Conservation (phyloP, 2,113 vertebrate genomes). For the Corythornis vintsioides region DNA sequence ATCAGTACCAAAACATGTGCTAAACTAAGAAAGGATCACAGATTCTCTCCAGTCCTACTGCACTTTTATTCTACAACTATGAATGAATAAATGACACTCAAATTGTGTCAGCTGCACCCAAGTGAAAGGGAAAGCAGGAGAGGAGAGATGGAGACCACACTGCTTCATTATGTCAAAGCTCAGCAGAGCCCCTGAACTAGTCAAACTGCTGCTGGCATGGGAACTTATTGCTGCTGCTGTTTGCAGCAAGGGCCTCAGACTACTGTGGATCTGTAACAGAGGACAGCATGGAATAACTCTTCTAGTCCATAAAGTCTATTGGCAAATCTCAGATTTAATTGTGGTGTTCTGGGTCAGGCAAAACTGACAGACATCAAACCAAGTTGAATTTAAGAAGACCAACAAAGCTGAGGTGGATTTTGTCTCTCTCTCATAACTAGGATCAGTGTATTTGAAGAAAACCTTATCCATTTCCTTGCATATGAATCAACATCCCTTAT, state of each 20-base stretch:
- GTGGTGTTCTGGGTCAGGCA: neutral
- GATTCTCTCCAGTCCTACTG: neutral
- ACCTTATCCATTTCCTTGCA: neutral
- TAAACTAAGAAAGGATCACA: neutral
- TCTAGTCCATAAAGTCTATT: neutral
- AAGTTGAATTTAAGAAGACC: rapidly evolving
- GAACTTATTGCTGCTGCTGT: neutral
- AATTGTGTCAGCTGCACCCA: neutral
- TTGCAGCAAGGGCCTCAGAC: neutral
- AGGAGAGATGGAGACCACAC: neutral
- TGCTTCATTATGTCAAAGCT: rapidly evolving
- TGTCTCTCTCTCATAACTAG: neutral
- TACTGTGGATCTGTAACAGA: neutral
- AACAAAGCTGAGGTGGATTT: neutral
- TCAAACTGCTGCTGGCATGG: neutral
- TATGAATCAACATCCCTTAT: neutral
- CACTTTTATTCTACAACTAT: neutral
- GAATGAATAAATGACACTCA: neutral
- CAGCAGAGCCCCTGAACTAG: neutral
- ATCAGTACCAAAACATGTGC: neutral
- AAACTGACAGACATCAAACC: neutral
- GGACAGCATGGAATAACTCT: neutral
- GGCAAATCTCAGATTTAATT: neutral
- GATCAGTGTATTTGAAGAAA: neutral
- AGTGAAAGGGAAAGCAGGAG: neutral